A percentile compares a stretch with the other conserved stretches of the same genome.
Conservation (phyloP, 2,888 invertebrate species). For the Poecilobothrus nobilitatus region DNA sequence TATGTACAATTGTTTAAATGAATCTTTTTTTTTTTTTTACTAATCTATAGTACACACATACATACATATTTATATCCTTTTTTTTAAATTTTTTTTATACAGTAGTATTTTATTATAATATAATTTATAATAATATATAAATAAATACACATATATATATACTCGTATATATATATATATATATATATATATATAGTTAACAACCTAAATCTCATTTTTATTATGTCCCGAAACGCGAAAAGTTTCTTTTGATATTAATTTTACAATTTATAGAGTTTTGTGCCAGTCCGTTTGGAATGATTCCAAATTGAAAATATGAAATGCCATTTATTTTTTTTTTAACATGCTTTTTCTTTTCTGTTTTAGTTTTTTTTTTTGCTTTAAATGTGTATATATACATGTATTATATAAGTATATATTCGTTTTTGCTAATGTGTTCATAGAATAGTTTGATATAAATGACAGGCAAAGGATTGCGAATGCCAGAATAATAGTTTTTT, state of each 20-base stretch:
- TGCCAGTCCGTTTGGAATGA: background rate
- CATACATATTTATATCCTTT: too few relatives aligned
- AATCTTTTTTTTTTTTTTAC: too few relatives aligned
- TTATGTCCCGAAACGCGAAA: background rate
- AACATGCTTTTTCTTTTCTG: too few relatives aligned
- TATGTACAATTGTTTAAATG: too few relatives aligned
- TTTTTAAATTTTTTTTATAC: too few relatives aligned
- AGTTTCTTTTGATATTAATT: background rate
- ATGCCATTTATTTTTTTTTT: background rate
- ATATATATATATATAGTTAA: background rate
- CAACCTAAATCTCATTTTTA: background rate
- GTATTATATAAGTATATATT: too few relatives aligned
- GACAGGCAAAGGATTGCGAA: background rate
- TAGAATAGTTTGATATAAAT: background rate
- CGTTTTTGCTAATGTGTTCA: too few relatives aligned
- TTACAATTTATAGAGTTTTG: background rate
- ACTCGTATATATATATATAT: background rate
- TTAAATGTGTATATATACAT: background rate
- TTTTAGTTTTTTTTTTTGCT: background rate
- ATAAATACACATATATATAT: background rate
- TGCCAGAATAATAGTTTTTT: background rate
- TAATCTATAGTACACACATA: too few relatives aligned
- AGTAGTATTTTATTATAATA: too few relatives aligned
- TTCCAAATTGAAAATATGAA: conserved; percentile 1
- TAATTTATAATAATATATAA: too few relatives aligned